phyloP scores from a whole-genome alignment of 2,888 invertebrate genomes.

The Eupithecia exiguata region DNA sequence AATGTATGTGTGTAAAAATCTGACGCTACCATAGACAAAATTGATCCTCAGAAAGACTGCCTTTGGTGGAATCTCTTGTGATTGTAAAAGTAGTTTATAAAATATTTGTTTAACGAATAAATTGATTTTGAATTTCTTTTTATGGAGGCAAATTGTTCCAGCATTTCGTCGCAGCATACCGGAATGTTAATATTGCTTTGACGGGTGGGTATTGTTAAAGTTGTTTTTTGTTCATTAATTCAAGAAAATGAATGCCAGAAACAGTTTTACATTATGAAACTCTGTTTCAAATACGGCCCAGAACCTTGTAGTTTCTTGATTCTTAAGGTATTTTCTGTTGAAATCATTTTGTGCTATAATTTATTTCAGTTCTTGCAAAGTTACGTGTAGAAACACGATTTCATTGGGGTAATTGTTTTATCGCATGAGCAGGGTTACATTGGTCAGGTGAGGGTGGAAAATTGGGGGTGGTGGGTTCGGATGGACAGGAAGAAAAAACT shows the following conservation, averaged over 20 bases:
- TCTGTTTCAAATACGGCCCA: background rate
- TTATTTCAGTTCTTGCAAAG: constrained; percentile 39
- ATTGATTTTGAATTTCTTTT: too few relatives aligned
- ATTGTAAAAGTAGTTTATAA: too few relatives aligned
- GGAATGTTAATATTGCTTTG: background rate
- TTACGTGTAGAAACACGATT: constrained; percentile 64
- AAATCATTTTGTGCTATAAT: constrained; percentile 27
- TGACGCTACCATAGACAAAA: too few relatives aligned
- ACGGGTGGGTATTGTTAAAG: background rate
- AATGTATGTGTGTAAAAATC: too few relatives aligned
- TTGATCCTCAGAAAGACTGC: too few relatives aligned
- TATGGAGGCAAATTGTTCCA: too few relatives aligned
- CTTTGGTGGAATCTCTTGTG: too few relatives aligned
- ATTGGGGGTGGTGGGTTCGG: constrained; percentile 54
- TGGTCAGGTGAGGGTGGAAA: constrained; percentile 56
- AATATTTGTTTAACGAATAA: too few relatives aligned
- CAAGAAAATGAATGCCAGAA: background rate
- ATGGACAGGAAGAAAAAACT: constrained; percentile 70
- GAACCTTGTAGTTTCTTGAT: background rate
- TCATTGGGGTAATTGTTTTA: constrained; percentile 81
- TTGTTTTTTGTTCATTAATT: background rate
- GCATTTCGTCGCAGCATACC: too few relatives aligned
- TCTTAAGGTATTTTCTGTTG: constrained; percentile 24
- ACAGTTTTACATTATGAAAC: background rate
- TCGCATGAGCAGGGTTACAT: constrained; percentile 76